These are phyloP conservation scores for Nudaria mundana DNA, from an alignment of 2,888 invertebrate genomes.

Conservation along the genomic window DNA sequence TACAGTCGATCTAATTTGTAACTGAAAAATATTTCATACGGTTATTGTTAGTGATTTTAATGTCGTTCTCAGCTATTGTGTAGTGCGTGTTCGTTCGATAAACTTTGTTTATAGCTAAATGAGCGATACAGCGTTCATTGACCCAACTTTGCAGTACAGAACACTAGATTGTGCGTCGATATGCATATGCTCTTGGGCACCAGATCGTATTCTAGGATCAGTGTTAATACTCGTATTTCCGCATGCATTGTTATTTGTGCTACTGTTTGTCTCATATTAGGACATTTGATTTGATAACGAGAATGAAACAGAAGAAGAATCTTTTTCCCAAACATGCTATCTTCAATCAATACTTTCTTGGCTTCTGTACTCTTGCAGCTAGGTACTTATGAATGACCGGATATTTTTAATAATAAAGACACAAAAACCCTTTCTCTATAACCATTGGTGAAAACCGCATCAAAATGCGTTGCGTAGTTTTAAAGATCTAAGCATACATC, in stretches of 20 bases:
- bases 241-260: constrained; percentile 12
- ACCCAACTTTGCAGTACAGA: constrained; percentile 62
- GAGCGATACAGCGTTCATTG: constrained; percentile 69
- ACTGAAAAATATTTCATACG: constrained; percentile 40
- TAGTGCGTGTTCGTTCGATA: constrained; percentile 66
- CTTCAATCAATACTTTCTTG: no score
- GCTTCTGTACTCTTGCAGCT: no score
- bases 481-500: no score
- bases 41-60: constrained; percentile 54
- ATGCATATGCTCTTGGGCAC: constrained; percentile 37
- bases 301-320: not conserved
- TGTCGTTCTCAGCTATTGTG: constrained; percentile 64
- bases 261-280: constrained; percentile 6
- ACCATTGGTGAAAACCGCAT: no score
- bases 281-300: constrained; percentile 5
- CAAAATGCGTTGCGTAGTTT: no score
- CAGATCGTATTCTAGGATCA: constrained; percentile 47
- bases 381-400: no score
- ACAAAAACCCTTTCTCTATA: no score
- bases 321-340: no score
- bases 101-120: constrained; percentile 77
- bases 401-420: no score
- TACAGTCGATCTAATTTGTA: constrained; percentile 24
- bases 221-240: constrained; percentile 13
- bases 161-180: constrained; percentile 54